Conservation (phyloP, 2,888 invertebrate genomes). For the Chrysotoxum bicinctum region DNA sequence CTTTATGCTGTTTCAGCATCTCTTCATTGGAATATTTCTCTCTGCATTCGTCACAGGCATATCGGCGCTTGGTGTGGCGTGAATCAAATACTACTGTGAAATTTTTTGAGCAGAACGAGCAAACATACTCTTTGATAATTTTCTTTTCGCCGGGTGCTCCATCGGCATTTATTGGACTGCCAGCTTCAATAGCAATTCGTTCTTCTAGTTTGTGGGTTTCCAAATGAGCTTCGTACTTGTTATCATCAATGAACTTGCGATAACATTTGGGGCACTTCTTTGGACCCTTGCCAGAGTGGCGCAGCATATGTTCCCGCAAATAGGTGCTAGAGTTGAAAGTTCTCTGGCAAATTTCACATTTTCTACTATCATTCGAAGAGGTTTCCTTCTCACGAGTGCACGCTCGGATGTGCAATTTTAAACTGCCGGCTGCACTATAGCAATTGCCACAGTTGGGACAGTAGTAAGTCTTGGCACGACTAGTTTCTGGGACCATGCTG, state of each 20-base stretch:
- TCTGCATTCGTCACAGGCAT: constrained; percentile 80
- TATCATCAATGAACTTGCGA: constrained; percentile 80
- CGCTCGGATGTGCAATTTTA: constrained; percentile 80
- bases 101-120: constrained; percentile 79
- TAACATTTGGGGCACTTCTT: constrained; percentile 80
- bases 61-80: constrained; percentile 80
- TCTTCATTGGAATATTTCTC: constrained; percentile 81
- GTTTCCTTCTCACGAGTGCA: constrained; percentile 80
- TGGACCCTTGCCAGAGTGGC: constrained; percentile 80
- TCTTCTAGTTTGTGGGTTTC: constrained; percentile 80
- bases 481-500: constrained; percentile 69
- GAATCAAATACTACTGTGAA: constrained; percentile 81
- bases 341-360: constrained; percentile 80
- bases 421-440: constrained; percentile 80
- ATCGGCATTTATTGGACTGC: constrained; percentile 38
- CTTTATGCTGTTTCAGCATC: constrained; percentile 79
- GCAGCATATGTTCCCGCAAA: constrained; percentile 80
- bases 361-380: constrained; percentile 78
- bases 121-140: constrained; percentile 80
- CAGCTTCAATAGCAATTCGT: constrained; percentile 79
- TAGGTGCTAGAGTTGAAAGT: constrained; percentile 81
- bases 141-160: constrained; percentile 78
- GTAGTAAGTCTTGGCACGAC: constrained; percentile 78
- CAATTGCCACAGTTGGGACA: constrained; percentile 81
- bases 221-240: constrained; percentile 78